phyloP scores from a whole-genome alignment of 2,888 invertebrate genomes.

The Orchesella flavescens region DNA sequence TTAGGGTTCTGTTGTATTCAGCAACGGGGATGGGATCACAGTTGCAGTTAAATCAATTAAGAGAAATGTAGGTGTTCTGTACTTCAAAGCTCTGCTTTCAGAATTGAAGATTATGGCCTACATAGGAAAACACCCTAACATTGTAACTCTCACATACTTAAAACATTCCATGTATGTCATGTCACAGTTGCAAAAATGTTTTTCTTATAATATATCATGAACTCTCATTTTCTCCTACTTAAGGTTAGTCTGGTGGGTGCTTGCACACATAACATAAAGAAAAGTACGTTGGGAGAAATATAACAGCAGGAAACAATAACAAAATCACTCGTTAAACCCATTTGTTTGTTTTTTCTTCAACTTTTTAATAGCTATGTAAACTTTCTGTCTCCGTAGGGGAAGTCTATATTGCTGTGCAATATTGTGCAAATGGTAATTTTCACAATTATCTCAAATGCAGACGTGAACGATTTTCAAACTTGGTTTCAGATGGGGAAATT shows the following conservation, averaged over 20 bases:
- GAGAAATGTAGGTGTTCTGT: conserved; percentile 64
- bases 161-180: neutral
- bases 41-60: conserved; percentile 67
- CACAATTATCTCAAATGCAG: conserved; percentile 61
- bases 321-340: conserved; percentile 28
- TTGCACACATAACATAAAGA: conserved; percentile 68
- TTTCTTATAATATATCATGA: neutral
- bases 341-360: conserved; percentile 35
- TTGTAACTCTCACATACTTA: conserved; percentile 54
- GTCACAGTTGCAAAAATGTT: neutral
- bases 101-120: conserved; percentile 68
- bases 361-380: conserved; percentile 37
- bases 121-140: conserved; percentile 66
- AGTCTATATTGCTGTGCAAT: conserved; percentile 66
- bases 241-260: conserved; percentile 67
- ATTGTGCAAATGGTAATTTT: conserved; percentile 65
- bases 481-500: conserved; percentile 59
- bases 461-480: conserved; percentile 61
- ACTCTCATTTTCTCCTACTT: conserved; percentile 12
- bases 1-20: conserved; percentile 41
- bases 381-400: conserved; percentile 57
- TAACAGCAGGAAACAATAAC: conserved; percentile 48
- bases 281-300: conserved; percentile 55
- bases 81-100: conserved; percentile 67
- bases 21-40: conserved; percentile 48